Base-by-base conservation (phyloP, 2,113 vertebrate genomes). In the Paracanthobrama guichenoti region DNA sequence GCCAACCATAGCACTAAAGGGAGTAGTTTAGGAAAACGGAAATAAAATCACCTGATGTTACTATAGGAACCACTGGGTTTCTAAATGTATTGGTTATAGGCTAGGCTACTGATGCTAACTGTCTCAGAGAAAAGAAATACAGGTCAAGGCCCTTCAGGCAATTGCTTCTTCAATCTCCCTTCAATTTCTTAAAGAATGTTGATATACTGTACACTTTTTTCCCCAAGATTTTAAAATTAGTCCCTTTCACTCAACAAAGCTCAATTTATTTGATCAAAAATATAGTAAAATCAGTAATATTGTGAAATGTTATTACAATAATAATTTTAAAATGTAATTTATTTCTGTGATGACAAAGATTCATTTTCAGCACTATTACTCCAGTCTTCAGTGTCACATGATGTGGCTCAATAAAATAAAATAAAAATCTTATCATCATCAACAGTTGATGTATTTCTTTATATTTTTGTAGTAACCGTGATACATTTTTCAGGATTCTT, bases 1-100 rank as follows among this genome's bases (percentile, higher is more conserved):
- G 79, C 86, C 88, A 83, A 46, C 7, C 88, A 85, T 88, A 79
- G 77, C 76, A 12, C 11, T 77, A 74, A 80, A 85, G 87, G 86
- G 55, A 84, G 73, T 57, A 55, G 83, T 60, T 50, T 44, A 14
- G 11, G 78, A 50, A 80, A 67, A 66, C 24, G n/a, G 3, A 64
- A 24, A 67, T 46, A 44, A 69, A 72, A 87, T 83, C 81, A 84
- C 80, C 71, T 87, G 48, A 84, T 86, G 82, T 90, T 31, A 55
- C 81, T 74, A 73, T 53, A 60, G 86, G 57, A 88, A 72, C n/a
- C 0, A 78, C 16, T 20, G 39, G 57, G n/a, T 50, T 50, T 28
- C 14, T 6, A 66, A 80, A 67, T 53, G 2, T 62, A 44, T 44
- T 18, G 55, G 14, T 44, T 60, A 18, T 60, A 39, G 35, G 6